These are phyloP conservation scores for Lagopus muta DNA, from an alignment of 2,113 vertebrate species.

Conservation along the genomic window DNA sequence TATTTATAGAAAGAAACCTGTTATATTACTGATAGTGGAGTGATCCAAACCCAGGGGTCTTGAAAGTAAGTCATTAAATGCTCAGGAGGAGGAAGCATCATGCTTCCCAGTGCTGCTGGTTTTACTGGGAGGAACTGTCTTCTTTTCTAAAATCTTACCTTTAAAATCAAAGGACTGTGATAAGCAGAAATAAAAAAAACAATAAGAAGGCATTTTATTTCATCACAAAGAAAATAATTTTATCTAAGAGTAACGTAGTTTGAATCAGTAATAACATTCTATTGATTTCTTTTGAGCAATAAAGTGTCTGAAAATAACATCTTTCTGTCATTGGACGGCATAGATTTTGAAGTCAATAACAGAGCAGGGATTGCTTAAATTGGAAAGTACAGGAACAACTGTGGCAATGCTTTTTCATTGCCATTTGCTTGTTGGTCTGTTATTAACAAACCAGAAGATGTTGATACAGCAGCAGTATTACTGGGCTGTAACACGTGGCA, in stretches of 20 bases:
- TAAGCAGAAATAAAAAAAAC: not conserved
- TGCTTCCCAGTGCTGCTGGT: not conserved
- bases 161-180: not conserved
- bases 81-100: not conserved
- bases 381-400: constrained; percentile 53
- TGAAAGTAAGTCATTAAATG: constrained; percentile 17
- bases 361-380: constrained; percentile 58
- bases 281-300: constrained; percentile 29
- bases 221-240: constrained; percentile 32
- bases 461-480: not conserved
- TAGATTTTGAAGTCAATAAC: constrained; percentile 72
- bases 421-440: not conserved
- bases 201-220: not conserved
- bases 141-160: not conserved
- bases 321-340: constrained; percentile 33
- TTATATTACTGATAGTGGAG: not conserved
- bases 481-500: not conserved
- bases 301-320: constrained; percentile 40
- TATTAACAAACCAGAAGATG: constrained; percentile 2
- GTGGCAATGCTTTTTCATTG: constrained; percentile 35
- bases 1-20: constrained; percentile 3
- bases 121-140: not conserved
- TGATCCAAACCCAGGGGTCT: not conserved
- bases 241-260: constrained; percentile 9
- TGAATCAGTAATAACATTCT: constrained; percentile 39